These are phyloP conservation scores for Tetramorium parvispinum DNA, from an alignment of 1,140 invertebrate genomes.

Conservation along the genomic window DNA sequence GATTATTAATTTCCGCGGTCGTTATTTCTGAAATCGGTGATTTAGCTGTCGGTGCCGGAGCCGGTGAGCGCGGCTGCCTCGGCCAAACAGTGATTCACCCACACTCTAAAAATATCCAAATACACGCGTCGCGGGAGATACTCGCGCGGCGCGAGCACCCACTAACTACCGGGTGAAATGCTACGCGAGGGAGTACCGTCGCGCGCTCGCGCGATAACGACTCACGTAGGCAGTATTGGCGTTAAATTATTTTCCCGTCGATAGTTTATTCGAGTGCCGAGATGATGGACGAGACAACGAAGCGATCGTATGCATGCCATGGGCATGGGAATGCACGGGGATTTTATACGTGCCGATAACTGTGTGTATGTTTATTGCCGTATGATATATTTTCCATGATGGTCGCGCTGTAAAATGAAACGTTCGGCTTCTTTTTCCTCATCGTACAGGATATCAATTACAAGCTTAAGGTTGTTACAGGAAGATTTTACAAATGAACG, in stretches of 20 bases:
- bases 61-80: conserved; percentile 62
- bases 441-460: not conserved
- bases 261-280: conserved; percentile 47
- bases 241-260: conserved; percentile 53
- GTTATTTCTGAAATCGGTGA: conserved; percentile 85
- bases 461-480: not conserved
- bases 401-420: conserved; percentile 6
- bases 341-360: conserved; percentile 8
- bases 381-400: conserved; percentile 33
- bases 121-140: conserved; percentile 73
- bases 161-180: conserved; percentile 66
- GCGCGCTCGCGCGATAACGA: conserved; percentile 34
- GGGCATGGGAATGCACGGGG: not conserved
- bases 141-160: conserved; percentile 52
- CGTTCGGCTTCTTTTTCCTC: not conserved
- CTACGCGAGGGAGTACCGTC: conserved; percentile 46
- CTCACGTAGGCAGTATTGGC: conserved; percentile 42
- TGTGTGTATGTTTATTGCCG: conserved; percentile 9
- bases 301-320: not conserved
- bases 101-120: conserved; percentile 83
- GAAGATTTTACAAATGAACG: not conserved
- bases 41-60: conserved; percentile 76
- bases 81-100: conserved; percentile 84
- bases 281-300: conserved; percentile 31
- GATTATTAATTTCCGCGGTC: conserved; percentile 81